These are phyloP conservation scores for Sinosuthora webbiana DNA, from an alignment of 2,113 vertebrate genomes.

Conservation along the genomic window DNA sequence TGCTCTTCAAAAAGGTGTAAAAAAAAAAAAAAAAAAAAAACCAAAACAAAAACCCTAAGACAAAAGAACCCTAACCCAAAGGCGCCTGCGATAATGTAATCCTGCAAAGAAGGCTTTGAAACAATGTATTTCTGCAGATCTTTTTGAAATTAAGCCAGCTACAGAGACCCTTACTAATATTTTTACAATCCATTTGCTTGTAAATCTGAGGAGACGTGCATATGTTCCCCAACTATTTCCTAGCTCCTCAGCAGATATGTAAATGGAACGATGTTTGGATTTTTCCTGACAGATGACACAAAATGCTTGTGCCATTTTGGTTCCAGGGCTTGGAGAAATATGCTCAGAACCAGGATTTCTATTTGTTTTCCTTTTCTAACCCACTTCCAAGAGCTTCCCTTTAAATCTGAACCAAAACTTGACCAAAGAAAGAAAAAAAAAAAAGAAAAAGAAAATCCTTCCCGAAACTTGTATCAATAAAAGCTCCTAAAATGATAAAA, in stretches of 20 bases:
- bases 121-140: slow-evolving; percentile 56
- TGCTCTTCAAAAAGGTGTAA: neutral
- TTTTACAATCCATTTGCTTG: slow-evolving; percentile 58
- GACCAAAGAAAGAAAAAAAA: neutral
- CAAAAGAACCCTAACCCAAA: neutral
- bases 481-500: neutral
- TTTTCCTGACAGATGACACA: slow-evolving; percentile 56
- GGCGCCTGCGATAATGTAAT: neutral
- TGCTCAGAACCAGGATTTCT: slow-evolving; percentile 3
- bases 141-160: slow-evolving; percentile 64
- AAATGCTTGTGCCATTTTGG: slow-evolving; percentile 37
- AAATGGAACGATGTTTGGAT: slow-evolving; percentile 24
- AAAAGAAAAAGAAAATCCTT: neutral
- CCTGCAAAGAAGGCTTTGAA: slow-evolving; percentile 28
- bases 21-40: neutral
- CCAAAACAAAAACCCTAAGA: neutral
- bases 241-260: slow-evolving; percentile 32
- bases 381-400: slow-evolving; percentile 43
- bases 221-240: slow-evolving; percentile 36
- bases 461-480: neutral
- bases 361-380: slow-evolving; percentile 46
- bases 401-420: slow-evolving; percentile 40
- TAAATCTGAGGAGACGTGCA: slow-evolving; percentile 34
- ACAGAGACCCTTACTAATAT: slow-evolving; percentile 57
- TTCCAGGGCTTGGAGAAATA: slow-evolving; percentile 14